Base-by-base conservation (phyloP, 2,797 vertebrate genomes). In the Silurus aristotelis region DNA sequence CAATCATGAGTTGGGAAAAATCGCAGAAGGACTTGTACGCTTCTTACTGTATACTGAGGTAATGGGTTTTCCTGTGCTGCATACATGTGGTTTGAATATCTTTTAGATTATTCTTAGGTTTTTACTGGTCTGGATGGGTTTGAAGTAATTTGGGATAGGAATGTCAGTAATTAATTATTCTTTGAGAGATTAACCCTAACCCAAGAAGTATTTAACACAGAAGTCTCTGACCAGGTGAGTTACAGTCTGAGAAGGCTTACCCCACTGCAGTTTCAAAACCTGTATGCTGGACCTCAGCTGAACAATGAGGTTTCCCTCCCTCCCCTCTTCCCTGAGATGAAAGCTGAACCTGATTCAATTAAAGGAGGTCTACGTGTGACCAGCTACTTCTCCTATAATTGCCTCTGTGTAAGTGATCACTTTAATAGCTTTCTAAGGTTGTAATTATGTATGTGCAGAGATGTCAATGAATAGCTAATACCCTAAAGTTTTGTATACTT, bases 311-410 rank as follows among this genome's bases (percentile, higher is more conserved):
- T 83, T 0, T 82, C 88, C 7, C 84, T 95, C 0, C 91, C 91
- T 0, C 87, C 90, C 0, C 90, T 97, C 70, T 97, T 97, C 84
- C 95, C 95, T 1, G 95, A 92, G 14, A 83, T 73, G 0, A 89
- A 96, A 80, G 87, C 92, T 58, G 91, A 93, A 19, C 96, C 96
- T 0, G 93, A 99, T 46, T 93, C 95, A 15, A 91, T 95, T 46
- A 99, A 99, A 91, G 98, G 98, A 9, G 98, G 98, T 66, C 94
- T 97, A 2, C 70, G 85, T 0, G 94, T 98, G 87, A 94, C 92
- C 0, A 92, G 88, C n/a, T 97, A 96, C 87, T 95, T 98, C 91
- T 97, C 95, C 15, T 98, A 97, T 93, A 97, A 97, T 93, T 98
- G 97, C 86, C 91, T 98, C 89, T 82, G 89, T 19, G 96, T 99